Evolutionary conservation across 2,888 invertebrate species (phyloP), one percentile per base, ranked within the genome.

Genomic region (Escarpia spicata): DNA sequence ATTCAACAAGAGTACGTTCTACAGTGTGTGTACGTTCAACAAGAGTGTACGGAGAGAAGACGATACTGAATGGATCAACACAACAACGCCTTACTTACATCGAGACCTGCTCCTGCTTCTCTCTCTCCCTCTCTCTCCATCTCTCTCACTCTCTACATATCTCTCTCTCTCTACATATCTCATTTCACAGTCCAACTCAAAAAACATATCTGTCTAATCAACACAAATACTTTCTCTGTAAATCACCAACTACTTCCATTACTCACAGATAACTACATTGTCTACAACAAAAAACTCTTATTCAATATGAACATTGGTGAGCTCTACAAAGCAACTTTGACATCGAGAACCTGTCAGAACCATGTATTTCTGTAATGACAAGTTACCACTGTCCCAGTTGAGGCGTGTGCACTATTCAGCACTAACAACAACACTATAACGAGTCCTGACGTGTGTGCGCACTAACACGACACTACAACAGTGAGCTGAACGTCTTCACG

Each of bases 371-470:
- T 26, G 75, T 26, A 52, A 52, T 75, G 6, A 75, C n/a, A 26
- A 26, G 75, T 6, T 6, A 26, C 0, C 75, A 75, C 6, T 75
- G 75, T 75, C 75, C 75, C 26, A 26, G n/a, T 26, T 26, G 75
- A 75, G 75, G n/a, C 19, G 26, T 75, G 75, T 75, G 75, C 75
- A 75, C 75, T 75, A 75, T 26, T 26, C 75, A 26, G 75, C 75
- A 75, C 75, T 75, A 75, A 75, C 75, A 75, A n/a, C 75, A 75
- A 75, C 75, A 75, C 75, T 75, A 75, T n/a, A 75, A 75, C 26
- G n/a, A 75, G n/a, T 75, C 75, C 75, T 75, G 75, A 26, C 19
- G 75, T 75, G 75, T 26, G 12, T 75, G 75, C 26, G n/a, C 6
- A 26, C 75, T 75, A 75, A n/a, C 75, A 75, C n/a, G 75, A 75